Evolutionary conservation across 2,888 invertebrate species (phyloP).

Genomic region (Drosophila mimica): DNA sequence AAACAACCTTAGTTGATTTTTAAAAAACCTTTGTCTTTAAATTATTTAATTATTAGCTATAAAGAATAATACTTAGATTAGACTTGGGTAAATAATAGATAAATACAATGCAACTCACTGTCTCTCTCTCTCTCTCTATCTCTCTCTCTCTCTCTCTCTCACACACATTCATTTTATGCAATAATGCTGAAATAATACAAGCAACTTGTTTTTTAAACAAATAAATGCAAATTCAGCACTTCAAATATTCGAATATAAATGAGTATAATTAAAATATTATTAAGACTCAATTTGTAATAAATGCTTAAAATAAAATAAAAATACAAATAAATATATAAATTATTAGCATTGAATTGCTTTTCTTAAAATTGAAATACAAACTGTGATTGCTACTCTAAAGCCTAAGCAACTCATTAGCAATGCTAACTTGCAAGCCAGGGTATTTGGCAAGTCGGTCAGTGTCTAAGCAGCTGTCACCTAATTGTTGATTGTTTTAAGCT

Average conservation of each 20-base stretch:
- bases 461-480: not conserved
- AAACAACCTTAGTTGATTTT: not conserved
- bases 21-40: not conserved
- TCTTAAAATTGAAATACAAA: not conserved
- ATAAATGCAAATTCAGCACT: not conserved
- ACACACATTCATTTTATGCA: not conserved
- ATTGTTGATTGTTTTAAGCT: slow-evolving; percentile 13
- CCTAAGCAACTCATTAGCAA: not conserved
- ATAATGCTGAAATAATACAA: not conserved
- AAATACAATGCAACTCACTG: fast-evolving
- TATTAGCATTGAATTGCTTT: not conserved
- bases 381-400: not conserved
- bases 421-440: not conserved
- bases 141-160: too few relatives aligned
- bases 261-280: not conserved
- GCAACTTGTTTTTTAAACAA: too few relatives aligned
- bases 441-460: not conserved
- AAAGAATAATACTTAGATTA: not conserved
- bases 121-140: too few relatives aligned
- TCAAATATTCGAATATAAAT: not conserved
- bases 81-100: not conserved
- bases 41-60: not conserved
- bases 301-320: not conserved
- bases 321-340: not conserved
- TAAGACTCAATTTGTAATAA: not conserved